Evolutionary conservation across 2,113 vertebrate species (phyloP), one percentile per base, ranked within the genome.

Genomic region (Anoplopoma fimbria): DNA sequence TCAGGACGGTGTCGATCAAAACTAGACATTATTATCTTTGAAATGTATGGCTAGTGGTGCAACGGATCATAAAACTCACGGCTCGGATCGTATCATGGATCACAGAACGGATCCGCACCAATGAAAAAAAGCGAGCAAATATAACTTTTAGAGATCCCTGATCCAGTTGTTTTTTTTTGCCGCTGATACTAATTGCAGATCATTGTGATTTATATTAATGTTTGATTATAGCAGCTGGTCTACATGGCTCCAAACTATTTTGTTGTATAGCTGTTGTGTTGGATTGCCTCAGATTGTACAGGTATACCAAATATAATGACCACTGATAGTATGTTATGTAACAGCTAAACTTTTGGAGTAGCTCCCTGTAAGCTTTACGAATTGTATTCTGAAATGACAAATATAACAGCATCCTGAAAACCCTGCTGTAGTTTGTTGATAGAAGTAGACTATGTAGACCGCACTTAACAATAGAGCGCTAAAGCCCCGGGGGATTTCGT

Each of bases 401-500:
- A 55, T 33, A 55, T 55, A 42, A 58, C 73, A 75, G 36, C 29
- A 45, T 34, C 47, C 34, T 85, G 55, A 77, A 77, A 86, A 82
- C 49, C 27, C 51, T 58, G 60, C 49, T 79, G 21, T 53, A 75
- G 34, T 78, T 63, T 72, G 62, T 84, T 82, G 81, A 71, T 87
- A 68, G 58, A 60, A 31, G 79, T 82, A 40, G 74, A 61, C 47
- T 69, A 53, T 7, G 27, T 36, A 45, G 69, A 64, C 65, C 70
- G 62, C 69, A 57, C 25, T 81, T 60, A 67, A 83, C 81, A 85
- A 69, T 75, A 64, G 75, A 75, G 45, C 12, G 29, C 55, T 23
- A 38, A 86, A 68, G 79, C 83, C 92, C 63, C 7, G 2, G 85
- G 85, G 83, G 62, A 77, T 87, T 91, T 79, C 10, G 63, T 91